phyloP scores from a whole-genome alignment of 64 coral and sea anemone species.

The Montipora sp. region DNA sequence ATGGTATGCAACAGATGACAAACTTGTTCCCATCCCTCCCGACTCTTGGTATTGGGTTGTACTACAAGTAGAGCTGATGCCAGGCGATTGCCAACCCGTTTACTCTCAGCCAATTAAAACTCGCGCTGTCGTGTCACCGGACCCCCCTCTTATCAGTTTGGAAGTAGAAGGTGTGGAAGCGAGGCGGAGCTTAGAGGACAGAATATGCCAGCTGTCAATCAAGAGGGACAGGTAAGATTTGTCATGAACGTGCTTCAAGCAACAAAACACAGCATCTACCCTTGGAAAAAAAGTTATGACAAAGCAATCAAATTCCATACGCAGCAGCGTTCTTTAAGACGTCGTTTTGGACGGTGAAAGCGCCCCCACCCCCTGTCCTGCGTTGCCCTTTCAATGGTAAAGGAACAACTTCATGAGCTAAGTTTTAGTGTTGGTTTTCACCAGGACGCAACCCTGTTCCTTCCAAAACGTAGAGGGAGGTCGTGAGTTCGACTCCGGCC shows the following conservation, averaged over 20 bases:
- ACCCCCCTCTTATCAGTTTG: constrained; percentile 70
- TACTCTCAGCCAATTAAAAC: constrained; percentile 82
- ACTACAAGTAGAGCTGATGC: constrained; percentile 72
- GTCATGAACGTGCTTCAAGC: not conserved
- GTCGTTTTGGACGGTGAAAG: too few relatives aligned
- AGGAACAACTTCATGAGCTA: too few relatives aligned
- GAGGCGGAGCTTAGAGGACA: constrained; percentile 60
- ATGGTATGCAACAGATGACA: constrained; percentile 60
- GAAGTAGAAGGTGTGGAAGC: constrained; percentile 68
- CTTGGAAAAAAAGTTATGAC: too few relatives aligned
- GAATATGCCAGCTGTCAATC: constrained; percentile 69
- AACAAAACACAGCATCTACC: not conserved
- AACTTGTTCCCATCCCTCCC: constrained; percentile 54
- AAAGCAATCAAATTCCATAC: too few relatives aligned
- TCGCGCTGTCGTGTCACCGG: constrained; percentile 67
- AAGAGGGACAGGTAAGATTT: constrained; percentile 69
- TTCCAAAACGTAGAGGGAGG: too few relatives aligned
- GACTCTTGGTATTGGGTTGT: constrained; percentile 75
- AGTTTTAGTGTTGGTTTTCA: too few relatives aligned
- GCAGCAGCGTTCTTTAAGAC: too few relatives aligned
- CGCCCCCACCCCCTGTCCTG: too few relatives aligned
- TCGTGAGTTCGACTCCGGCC: too few relatives aligned
- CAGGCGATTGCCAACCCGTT: constrained; percentile 48
- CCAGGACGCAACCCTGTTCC: too few relatives aligned
- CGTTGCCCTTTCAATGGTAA: too few relatives aligned